Conservation (phyloP, 2,888 invertebrate species). For the Pristionchus arcanus region DNA sequence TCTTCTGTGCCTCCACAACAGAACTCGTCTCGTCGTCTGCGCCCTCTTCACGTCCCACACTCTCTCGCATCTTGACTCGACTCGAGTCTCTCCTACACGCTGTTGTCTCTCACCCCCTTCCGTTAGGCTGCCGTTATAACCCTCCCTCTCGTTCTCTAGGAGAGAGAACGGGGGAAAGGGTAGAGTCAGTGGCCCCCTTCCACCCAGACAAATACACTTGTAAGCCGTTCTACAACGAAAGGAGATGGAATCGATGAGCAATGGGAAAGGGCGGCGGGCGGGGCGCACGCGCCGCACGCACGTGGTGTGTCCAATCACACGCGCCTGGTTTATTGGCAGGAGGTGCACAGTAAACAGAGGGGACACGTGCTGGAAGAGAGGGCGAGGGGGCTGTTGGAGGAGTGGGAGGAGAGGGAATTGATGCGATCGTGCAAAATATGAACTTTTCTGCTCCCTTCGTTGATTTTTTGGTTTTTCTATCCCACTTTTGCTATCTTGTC, state of each 20-base stretch:
- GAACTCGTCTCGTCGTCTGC: conserved; percentile 33
- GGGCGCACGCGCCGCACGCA: not conserved
- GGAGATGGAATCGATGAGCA: not conserved
- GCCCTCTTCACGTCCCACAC: not conserved
- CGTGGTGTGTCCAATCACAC: not conserved
- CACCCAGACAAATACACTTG: not conserved
- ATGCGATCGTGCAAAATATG: no score
- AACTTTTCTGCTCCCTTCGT: no score
- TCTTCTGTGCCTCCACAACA: not conserved
- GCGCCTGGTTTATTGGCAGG: not conserved
- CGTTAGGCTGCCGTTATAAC: conserved; percentile 2
- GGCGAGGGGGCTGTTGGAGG: not conserved
- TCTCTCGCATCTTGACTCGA: conserved; percentile 23
- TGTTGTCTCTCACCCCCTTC: not conserved
- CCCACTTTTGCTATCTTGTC: no score
- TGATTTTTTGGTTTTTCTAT: no score
- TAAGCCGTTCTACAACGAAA: conserved; percentile 42
- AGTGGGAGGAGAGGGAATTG: not conserved
- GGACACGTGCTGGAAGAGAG: conserved; percentile 1
- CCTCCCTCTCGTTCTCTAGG: not conserved
- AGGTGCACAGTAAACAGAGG: not conserved
- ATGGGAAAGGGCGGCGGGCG: not conserved
- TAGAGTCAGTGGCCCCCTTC: not conserved
- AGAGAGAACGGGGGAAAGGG: not conserved
- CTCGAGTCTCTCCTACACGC: not conserved